Conservation (phyloP, 2,888 invertebrate genomes). For the Agrochola litura region DNA sequence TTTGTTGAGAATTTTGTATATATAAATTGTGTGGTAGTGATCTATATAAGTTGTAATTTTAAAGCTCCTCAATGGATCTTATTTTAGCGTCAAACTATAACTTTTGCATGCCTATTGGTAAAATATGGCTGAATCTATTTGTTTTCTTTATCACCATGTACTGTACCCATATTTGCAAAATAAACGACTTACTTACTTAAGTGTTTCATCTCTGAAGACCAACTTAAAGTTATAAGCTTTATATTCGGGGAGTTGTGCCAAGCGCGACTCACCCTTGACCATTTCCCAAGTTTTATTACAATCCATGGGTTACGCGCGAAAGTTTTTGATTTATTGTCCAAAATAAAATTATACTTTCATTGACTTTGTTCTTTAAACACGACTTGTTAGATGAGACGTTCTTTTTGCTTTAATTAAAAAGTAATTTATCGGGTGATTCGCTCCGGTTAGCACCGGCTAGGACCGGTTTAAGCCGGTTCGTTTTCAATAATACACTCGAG, state of each 20-base stretch:
- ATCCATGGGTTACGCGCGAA: slow-evolving; percentile 39
- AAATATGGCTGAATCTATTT: too few species aligned
- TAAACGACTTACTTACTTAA: too few species aligned
- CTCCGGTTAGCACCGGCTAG: slow-evolving; percentile 18
- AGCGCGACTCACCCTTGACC: slow-evolving; percentile 43
- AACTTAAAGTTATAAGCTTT: slow-evolving; percentile 15
- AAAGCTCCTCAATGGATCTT: too few species aligned
- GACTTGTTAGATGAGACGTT: slow-evolving; percentile 27
- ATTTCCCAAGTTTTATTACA: slow-evolving; percentile 49
- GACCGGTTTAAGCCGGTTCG: slow-evolving; percentile 4
- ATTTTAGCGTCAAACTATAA: too few species aligned
- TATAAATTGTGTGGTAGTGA: too few species aligned
- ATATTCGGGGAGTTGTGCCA: slow-evolving; percentile 2
- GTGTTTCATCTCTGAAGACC: slow-evolving; percentile 8
- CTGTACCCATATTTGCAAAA: too few species aligned
- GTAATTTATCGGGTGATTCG: slow-evolving; percentile 33
- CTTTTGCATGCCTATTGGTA: too few species aligned
- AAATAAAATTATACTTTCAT: slow-evolving; percentile 63
- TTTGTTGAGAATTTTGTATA: too few species aligned
- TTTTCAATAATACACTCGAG: slow-evolving; percentile 24
- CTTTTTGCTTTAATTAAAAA: slow-evolving; percentile 58
- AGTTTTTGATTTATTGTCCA: slow-evolving; percentile 63
- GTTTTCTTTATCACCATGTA: too few species aligned
- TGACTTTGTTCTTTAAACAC: slow-evolving; percentile 56
- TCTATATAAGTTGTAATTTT: too few species aligned